A percentile compares a stretch with the other conserved stretches of the same genome.
phyloP scores from a whole-genome alignment of 2,797 vertebrate species.

The Premnoplex brunnescens region DNA sequence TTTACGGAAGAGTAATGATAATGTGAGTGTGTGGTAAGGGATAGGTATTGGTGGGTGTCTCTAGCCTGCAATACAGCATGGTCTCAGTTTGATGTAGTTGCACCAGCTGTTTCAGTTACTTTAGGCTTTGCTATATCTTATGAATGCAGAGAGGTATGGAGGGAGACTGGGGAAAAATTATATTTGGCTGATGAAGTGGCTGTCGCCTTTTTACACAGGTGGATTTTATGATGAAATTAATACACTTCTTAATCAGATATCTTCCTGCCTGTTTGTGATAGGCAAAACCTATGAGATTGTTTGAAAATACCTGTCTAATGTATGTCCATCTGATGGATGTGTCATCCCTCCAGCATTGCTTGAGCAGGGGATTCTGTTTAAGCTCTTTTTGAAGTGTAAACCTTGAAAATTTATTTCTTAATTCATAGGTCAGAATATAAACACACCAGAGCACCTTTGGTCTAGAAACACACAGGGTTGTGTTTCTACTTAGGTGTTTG shows the following conservation, averaged over 20 bases:
- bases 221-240: not conserved
- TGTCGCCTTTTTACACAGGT: not conserved
- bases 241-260: not conserved
- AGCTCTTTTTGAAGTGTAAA: not conserved
- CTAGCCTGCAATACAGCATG: not conserved
- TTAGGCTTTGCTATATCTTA: not conserved
- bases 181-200: not conserved
- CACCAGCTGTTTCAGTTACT: not conserved
- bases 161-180: not conserved
- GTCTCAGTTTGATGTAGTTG: not conserved
- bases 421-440: not conserved
- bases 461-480: not conserved
- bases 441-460: not conserved
- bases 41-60: not conserved
- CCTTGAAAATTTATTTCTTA: not conserved
- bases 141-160: not conserved
- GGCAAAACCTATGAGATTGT: not conserved
- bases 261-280: not conserved
- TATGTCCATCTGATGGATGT: not conserved
- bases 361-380: not conserved
- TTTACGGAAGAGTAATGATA: not conserved
- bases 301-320: not conserved
- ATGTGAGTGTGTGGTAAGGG: rapidly evolving
- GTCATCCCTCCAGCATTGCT: not conserved
- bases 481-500: not conserved